A percentile compares a stretch with the other conserved stretches of the same genome.
Evolutionary conservation across 2,113 vertebrate species (phyloP).

Genomic region (Dipodomys ordii): DNA sequence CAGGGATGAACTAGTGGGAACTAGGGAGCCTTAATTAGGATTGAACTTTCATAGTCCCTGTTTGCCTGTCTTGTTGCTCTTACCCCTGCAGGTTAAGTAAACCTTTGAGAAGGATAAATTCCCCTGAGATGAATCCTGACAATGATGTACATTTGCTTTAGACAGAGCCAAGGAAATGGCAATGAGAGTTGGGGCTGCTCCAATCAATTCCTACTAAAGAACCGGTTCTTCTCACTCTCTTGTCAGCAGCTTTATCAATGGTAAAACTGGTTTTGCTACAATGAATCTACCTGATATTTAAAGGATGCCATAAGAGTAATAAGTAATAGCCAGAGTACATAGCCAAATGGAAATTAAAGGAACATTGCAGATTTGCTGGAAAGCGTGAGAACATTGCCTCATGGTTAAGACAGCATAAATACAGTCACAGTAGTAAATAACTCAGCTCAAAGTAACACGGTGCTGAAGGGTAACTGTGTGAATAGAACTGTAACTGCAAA

Average conservation of each 20-base stretch:
- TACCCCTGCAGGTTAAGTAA: neutral
- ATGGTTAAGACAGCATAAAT: neutral
- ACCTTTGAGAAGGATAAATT: slow-evolving; percentile 10
- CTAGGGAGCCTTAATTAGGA: neutral
- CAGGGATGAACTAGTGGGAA: neutral
- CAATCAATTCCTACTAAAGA: slow-evolving; percentile 4
- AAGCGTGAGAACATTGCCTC: neutral
- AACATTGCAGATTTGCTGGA: neutral
- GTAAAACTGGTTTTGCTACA: neutral
- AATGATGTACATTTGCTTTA: slow-evolving; percentile 1
- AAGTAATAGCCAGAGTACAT: neutral
- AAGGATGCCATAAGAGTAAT: neutral
- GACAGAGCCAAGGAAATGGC: neutral
- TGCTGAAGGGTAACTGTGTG: neutral
- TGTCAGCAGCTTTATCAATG: neutral
- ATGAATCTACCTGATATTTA: neutral
- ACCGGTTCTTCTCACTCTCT: neutral
- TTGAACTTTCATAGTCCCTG: neutral
- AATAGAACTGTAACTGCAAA: neutral
- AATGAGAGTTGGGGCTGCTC: neutral
- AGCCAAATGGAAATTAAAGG: neutral
- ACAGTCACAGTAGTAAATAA: neutral
- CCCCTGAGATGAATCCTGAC: neutral
- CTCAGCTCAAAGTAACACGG: neutral
- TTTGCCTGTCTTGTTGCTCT: neutral